Percentiles rank a stretch among this genome's conserved stretches.
phyloP scores from a whole-genome alignment of 2,113 vertebrate genomes.

The Cochlearius cochlearius region DNA sequence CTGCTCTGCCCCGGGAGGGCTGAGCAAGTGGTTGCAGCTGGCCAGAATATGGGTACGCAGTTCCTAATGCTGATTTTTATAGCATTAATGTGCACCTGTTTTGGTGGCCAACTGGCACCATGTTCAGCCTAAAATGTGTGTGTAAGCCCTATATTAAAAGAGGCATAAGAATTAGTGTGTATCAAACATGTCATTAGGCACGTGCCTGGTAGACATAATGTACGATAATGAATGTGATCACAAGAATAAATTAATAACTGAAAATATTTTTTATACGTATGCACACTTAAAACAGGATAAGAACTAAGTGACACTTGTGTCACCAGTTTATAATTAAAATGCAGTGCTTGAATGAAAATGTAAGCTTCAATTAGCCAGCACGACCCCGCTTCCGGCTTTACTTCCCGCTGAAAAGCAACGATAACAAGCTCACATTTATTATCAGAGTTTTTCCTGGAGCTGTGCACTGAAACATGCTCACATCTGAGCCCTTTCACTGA shows the following conservation, averaged over 20 bases:
- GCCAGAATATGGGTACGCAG: conserved; percentile 16
- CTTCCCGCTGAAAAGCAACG: conserved; percentile 72
- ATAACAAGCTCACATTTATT: conserved; percentile 78
- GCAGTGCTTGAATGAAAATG: conserved; percentile 61
- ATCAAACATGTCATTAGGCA: conserved; percentile 66
- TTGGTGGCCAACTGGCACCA: conserved; percentile 10
- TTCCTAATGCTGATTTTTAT: background rate
- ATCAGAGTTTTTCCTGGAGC: conserved; percentile 70
- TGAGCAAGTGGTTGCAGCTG: conserved; percentile 45
- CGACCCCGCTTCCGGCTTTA: conserved; percentile 70
- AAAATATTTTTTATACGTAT: conserved; percentile 50
- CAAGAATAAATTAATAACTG: conserved; percentile 59
- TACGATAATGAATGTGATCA: conserved; percentile 47
- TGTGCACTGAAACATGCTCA: conserved; percentile 66
- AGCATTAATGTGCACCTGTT: conserved; percentile 28
- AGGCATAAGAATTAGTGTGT: conserved; percentile 38
- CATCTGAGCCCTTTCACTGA: conserved; percentile 76
- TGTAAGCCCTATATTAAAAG: conserved; percentile 23
- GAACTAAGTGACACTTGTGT: conserved; percentile 59
- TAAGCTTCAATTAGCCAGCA: conserved; percentile 77
- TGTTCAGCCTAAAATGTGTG: conserved; percentile 8
- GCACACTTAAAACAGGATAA: conserved; percentile 61
- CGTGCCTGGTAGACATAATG: conserved; percentile 57
- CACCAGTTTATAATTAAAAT: conserved; percentile 74
- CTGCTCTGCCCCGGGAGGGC: background rate